Evolutionary conservation across 2,113 vertebrate species (phyloP), one percentile per base, ranked within the genome.

Genomic region (Diadophis punctatus): DNA sequence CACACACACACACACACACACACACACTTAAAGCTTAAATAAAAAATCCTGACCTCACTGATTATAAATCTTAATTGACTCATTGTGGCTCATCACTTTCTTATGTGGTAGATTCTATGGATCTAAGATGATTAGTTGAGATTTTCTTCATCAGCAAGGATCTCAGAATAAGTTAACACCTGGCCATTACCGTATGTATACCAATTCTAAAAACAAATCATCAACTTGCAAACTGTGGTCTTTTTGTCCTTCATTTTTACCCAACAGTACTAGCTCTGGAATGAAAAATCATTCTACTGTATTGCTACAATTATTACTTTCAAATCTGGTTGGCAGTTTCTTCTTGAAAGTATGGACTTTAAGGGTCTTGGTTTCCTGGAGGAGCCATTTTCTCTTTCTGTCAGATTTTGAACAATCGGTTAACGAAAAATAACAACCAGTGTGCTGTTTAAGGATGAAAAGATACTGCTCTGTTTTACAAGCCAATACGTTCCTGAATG

Each of bases 401-500:
- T 34, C 51, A 12, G 4, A 10, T 52, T 30, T 94, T 56, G 88
- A 87, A 9, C 8, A 63, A 34, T 87, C 48, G 8, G 90, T 14
- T 18, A 20, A 93, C 85, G 91, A 80, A 51, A 22, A 12, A 27
- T 43, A 25, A 22, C 46, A 90, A 84, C 34, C 0, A 23, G 52
- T 39, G 6, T 86, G 30, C 23, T 94, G 91, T 80, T 84, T 3
- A 91, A 48, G 51, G 58, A 86, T 63, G 53, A 11, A 34, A 93
- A 43, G 22, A 74, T 12, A 48, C 20, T 88, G 11, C 2, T 9
- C 11, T 0, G 0, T 90, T 91, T 52, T 88, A 80, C 30, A 92
- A 8, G 9, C 60, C 89, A 87, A 49, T 84, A 94, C 30, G 8
- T 30, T 95, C 92, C 23, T 43, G 30, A 94, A 55, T 23, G 51